phyloP scores from a whole-genome alignment of 1,140 invertebrate species.

The Ceratina calcarata region DNA sequence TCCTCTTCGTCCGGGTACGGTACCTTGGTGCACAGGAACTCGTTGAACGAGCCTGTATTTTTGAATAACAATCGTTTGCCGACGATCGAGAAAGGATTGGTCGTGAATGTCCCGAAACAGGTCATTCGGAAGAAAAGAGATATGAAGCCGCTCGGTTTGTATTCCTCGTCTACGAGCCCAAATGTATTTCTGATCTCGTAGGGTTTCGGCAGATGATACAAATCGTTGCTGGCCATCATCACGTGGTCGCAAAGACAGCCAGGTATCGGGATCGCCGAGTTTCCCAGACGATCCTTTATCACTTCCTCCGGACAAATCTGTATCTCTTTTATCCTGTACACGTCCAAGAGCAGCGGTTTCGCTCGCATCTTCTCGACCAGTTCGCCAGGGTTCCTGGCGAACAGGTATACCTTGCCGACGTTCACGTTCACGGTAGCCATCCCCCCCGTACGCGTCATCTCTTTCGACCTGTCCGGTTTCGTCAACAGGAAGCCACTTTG shows the following conservation, averaged over 20 bases:
- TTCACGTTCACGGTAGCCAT: constrained; percentile 14
- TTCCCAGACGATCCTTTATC: constrained; percentile 28
- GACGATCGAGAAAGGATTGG: neutral
- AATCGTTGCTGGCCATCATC: constrained; percentile 35
- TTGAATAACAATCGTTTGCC: constrained; percentile 35
- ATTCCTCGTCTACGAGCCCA: constrained; percentile 21
- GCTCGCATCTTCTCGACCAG: constrained; percentile 28
- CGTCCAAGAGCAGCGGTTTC: constrained; percentile 22
- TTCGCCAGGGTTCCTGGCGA: constrained; percentile 12
- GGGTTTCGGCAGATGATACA: constrained; percentile 14
- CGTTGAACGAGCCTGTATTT: constrained; percentile 24
- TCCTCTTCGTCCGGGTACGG: constrained; percentile 23
- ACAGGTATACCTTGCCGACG: constrained; percentile 34
- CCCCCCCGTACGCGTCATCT: neutral
- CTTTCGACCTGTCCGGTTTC: constrained; percentile 16
- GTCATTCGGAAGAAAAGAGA: constrained; percentile 5
- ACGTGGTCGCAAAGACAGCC: constrained; percentile 44
- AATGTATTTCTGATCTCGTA: constrained; percentile 42
- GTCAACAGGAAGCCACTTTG: constrained; percentile 26
- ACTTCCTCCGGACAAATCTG: constrained; percentile 26
- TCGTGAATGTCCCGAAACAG: constrained; percentile 8
- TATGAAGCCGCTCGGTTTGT: constrained; percentile 18
- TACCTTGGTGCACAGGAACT: constrained; percentile 42
- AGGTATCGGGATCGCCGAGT: constrained; percentile 27
- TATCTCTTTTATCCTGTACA: constrained; percentile 38